Conservation (phyloP, 2,797 vertebrate genomes). For the Crenichthys baileyi region DNA sequence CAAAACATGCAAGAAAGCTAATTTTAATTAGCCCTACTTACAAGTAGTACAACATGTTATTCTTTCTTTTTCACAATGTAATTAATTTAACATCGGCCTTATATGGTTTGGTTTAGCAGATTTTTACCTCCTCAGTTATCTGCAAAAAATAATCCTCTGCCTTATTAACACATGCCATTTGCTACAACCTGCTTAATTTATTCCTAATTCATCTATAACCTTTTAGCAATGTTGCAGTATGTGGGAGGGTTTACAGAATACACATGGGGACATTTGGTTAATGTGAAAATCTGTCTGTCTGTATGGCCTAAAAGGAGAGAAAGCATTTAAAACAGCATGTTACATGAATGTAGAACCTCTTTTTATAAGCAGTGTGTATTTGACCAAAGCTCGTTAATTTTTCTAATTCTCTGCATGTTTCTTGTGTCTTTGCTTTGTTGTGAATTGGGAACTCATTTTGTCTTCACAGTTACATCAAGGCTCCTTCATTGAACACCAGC, state of each 20-base stretch:
- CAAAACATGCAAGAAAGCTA: not conserved
- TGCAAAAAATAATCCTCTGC: not conserved
- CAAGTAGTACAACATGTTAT: too few relatives aligned
- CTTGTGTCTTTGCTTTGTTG: constrained; percentile 1
- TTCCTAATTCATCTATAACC: not conserved
- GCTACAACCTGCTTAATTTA: not conserved
- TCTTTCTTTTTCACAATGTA: too few relatives aligned
- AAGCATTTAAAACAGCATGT: not conserved
- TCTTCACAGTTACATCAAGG: constrained; percentile 54
- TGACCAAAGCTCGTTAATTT: constrained; percentile 18
- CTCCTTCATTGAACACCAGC: constrained; percentile 46
- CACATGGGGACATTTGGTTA: not conserved
- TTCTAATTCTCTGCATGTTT: constrained; percentile 15
- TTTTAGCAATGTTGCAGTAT: not conserved
- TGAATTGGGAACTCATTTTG: constrained; percentile 5
- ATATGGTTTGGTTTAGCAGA: too few relatives aligned
- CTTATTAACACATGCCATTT: not conserved
- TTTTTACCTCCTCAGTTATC: not conserved
- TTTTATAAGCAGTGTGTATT: not conserved
- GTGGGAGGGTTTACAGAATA: not conserved
- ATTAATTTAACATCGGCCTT: not conserved
- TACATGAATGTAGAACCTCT: not conserved
- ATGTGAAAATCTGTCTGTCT: not conserved
- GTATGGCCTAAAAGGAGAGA: not conserved
- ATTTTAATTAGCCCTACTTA: too few relatives aligned